Percentiles rank a stretch among this genome's conserved stretches.
These are phyloP conservation scores for Platyscapa corneri DNA, from an alignment of 1,140 invertebrate genomes.

Conservation along the genomic window DNA sequence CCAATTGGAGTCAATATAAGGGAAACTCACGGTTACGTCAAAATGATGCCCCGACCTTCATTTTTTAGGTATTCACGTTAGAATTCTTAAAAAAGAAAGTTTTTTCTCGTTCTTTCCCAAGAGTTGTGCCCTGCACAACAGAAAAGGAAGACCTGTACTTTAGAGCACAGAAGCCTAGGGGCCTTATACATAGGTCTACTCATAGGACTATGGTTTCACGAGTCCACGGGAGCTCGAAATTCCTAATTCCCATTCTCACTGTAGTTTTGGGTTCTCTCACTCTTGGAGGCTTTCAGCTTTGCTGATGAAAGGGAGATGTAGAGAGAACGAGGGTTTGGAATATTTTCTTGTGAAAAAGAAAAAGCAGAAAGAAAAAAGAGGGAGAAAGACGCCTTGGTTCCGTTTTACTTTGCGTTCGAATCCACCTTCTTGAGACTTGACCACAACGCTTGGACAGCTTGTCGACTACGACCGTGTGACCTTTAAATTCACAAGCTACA, in stretches of 20 bases:
- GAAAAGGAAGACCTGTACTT: not conserved
- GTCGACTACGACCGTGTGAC: conserved; percentile 24
- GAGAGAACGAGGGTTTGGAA: conserved; percentile 27
- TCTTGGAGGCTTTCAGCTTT: conserved; percentile 13
- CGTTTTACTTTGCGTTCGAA: not conserved
- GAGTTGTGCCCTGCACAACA: too few species aligned
- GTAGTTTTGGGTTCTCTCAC: conserved; percentile 38
- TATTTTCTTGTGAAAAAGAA: conserved; percentile 29
- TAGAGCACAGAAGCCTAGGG: not conserved
- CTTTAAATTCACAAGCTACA: conserved; percentile 63
- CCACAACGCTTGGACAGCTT: not conserved
- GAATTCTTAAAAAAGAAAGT: conserved; percentile 15
- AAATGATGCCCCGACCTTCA: conserved; percentile 2
- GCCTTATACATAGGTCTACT: conserved; percentile 1
- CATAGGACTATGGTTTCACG: not conserved
- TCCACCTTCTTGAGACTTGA: conserved; percentile 16
- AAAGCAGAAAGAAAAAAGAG: conserved; percentile 15
- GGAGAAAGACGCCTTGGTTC: not conserved
- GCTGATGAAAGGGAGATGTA: conserved; percentile 50
- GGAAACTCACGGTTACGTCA: not conserved
- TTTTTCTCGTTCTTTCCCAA: conserved; percentile 31
- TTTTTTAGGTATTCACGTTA: not conserved
- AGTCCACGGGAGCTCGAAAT: conserved; percentile 62
- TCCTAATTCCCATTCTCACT: conserved; percentile 68
- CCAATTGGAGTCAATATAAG: not conserved